phyloP scores from a whole-genome alignment of 2,113 vertebrate genomes.

The Odocoileus virginianus region DNA sequence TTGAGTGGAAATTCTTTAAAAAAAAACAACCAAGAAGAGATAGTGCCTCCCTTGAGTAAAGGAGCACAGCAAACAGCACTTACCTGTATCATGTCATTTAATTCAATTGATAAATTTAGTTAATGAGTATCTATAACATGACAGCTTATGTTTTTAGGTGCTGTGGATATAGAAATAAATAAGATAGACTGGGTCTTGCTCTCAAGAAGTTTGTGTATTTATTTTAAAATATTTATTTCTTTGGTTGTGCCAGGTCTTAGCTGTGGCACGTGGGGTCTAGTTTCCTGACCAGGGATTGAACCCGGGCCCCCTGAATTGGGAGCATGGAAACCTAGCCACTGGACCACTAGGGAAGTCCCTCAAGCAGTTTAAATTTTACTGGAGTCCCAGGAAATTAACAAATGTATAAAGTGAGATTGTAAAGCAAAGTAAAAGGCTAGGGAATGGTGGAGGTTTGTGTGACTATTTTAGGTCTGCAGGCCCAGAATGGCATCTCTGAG shows the following conservation, averaged over 20 bases:
- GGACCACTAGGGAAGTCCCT: background rate
- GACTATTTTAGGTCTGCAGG: background rate
- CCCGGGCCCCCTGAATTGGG: background rate
- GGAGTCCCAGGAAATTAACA: background rate
- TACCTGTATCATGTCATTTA: background rate
- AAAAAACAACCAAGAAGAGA: background rate
- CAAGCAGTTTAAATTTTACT: background rate
- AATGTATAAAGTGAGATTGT: background rate
- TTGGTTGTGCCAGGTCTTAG: background rate
- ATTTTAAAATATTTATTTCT: background rate
- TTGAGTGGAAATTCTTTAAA: background rate
- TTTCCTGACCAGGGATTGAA: background rate
- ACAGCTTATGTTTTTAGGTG: background rate
- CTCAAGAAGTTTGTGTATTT: background rate
- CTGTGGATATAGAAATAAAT: background rate
- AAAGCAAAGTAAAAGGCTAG: background rate
- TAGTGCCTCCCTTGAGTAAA: background rate
- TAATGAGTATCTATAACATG: background rate
- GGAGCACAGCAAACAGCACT: background rate
- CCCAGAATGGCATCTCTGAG: background rate
- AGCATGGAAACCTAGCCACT: background rate
- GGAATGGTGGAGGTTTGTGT: background rate
- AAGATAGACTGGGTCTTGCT: background rate
- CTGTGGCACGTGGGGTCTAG: background rate
- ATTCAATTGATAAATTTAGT: background rate